Evolutionary conservation across 1,140 invertebrate species (phyloP), one percentile per base, ranked within the genome.

Genomic region (Myzus persicae): DNA sequence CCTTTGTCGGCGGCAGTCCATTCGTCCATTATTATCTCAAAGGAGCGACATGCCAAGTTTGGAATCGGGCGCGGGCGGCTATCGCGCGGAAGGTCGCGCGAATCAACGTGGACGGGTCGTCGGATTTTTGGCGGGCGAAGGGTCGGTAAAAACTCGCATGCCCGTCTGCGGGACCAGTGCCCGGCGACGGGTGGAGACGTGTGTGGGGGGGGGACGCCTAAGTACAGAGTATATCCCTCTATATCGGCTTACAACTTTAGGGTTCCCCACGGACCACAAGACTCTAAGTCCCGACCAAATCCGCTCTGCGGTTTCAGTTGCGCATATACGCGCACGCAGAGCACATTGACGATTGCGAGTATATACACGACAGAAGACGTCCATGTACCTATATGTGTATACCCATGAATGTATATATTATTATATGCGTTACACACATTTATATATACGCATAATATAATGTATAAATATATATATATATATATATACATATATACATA

Each of bases 281-380:
- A 76, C 59, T 76, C 59, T 76, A 76, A 76, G 59, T 76, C 59
- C 59, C 59, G 59, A 76, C 59, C n/a, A 76, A 76, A 76, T 76
- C 59, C n/a, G 31, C 59, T n/a, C 59, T 76, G 59, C 59, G 59
- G 59, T 76, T 76, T n/a, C n/a, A 31, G 59, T n/a, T n/a, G 31
- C 59, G 59, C 42, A 44, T 76, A 76, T 76, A 76, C 31, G 31
- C 14, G 59, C 14, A 18, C 14, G 59, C 59, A 18, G 4, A 76
- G 59, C n/a, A 76, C 59, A 76, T n/a, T 76, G 59, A 14, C 59
- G 31, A 76, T 76, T 76, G 59, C 1, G 31, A 76, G 36, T 76
- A 76, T n/a, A 59, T 31, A 67, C n/a, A 36, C 59, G 31, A n/a
- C 31, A n/a, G 59, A n/a, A 76, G n/a, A n/a, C n/a, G 59, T 76